Base-by-base conservation (phyloP, 2,113 vertebrate genomes). In the Myotis brandtii region DNA sequence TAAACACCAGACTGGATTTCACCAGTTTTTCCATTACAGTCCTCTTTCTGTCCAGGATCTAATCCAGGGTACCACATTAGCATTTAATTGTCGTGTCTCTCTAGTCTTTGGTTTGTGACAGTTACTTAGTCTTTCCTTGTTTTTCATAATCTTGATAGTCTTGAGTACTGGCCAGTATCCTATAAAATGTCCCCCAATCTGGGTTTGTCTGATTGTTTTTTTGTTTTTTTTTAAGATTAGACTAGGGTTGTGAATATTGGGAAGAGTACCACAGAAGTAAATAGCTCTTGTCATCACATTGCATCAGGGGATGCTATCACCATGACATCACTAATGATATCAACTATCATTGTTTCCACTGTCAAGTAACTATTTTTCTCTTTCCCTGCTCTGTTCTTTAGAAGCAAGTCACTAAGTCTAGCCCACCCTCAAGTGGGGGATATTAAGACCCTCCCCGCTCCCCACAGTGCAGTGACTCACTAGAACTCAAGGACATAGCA, bases 61-160 rank as follows among this genome's bases (percentile, higher is more conserved):
- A 66, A 66, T 66, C 30, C 32, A 17, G 64, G 64, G 32, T n/a
- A 69, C 17, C n/a, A 69, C n/a, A 37, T 69, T 34, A 37, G 85
- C 89, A 34, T 50, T 84, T 84, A 79, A 48, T 64, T 62, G 52
- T 70, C 59, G 5, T 50, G 54, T 72, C 64, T 72, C 21, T 27
- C 23, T 56, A n/a, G 54, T 25, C 40, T 10, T 69, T 73, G 43
- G 30, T 82, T 70, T 90, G 23, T 76, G 86, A 85, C 50, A 18
- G 6, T 50, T 86, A 50, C 59, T 66, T 46, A 21, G 70, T 66
- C 75, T 80, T 56, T 86, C 37, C 12, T 85, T 91, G 25, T 72
- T 94, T 94, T 85, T 94, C 48, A n/a, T 62, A 40, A 85, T 77
- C 43, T 48, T 69, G 34, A 66, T 4, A 14, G 27, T 91, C 72